Evolutionary conservation across 2,797 vertebrate genomes (phyloP), one percentile per base, ranked within the genome.

Genomic region (Micrastur ruficollis): DNA sequence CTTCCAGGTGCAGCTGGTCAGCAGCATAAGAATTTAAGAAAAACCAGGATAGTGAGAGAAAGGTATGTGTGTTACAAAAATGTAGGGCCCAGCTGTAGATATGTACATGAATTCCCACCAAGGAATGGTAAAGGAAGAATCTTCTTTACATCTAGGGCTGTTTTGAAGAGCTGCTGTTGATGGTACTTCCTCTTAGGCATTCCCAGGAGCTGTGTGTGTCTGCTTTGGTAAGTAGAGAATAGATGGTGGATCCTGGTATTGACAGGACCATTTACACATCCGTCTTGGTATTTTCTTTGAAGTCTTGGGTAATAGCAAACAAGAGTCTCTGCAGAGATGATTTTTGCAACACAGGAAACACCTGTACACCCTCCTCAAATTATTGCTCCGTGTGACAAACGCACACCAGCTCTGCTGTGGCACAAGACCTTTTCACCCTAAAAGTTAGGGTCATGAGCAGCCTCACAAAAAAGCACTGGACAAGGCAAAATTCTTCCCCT

Each of bases 311-410:
- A 95, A 92, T 13, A 55, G 7, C 91, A 94, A 91, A 84, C 62
- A 85, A 63, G n/a, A 95, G 55, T 46, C 89, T 94, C 83, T n/a
- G 84, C 29, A 95, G 81, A 89, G 95, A 93, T 89, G 86, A 62
- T 70, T 90, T 91, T 74, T 95, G 95, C 95, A 93, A 78, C 81
- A 95, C 95, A 96, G 94, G 95, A 97, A 97, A 92, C 96, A 96
- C 95, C 94, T 97, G 93, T 93, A 95, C 56, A 42, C 53, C 9
- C 93, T 91, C 86, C 52, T 93, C 78, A 89, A 65, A 89, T 92
- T 85, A 76, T 87, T 95, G 86, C 86, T 90, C 63, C 5, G 9
- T 5, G n/a, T 82, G 93, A 89, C 93, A 94, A 92, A 95, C 0
- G 7, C 81, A 74, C 88, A 67, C 63, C 84, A 95, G 86, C 65